These are phyloP conservation scores for Daubentonia madagascariensis DNA, from an alignment of 2,113 vertebrate genomes.

Conservation along the genomic window DNA sequence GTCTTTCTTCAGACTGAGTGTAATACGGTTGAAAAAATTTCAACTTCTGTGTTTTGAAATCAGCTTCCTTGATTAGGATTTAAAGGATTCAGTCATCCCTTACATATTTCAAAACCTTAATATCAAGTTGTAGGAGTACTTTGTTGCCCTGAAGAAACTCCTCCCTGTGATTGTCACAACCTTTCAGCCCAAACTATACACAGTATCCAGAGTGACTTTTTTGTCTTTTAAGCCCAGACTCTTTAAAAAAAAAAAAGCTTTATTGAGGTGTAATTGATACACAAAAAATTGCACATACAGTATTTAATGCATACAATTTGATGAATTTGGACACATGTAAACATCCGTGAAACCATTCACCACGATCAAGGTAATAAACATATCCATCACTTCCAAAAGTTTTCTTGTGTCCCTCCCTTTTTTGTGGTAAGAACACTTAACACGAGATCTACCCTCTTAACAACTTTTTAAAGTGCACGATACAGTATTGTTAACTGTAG, in stretches of 20 bases:
- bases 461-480: not conserved
- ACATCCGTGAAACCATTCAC: not conserved
- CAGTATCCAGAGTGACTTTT: not conserved
- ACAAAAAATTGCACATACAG: not conserved
- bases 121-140: not conserved
- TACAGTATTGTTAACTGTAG: not conserved
- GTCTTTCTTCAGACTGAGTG: not conserved
- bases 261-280: not conserved
- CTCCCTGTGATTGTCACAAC: not conserved
- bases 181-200: not conserved
- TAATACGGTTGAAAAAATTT: not conserved
- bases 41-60: not conserved
- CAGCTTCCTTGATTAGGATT: not conserved
- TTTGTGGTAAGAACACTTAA: not conserved
- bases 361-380: not conserved
- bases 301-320: not conserved
- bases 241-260: not conserved
- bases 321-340: not conserved
- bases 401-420: not conserved
- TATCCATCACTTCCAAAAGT: not conserved
- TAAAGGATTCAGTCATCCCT: not conserved
- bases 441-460: not conserved
- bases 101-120: not conserved
- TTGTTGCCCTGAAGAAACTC: not conserved
- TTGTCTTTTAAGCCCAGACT: not conserved